A percentile compares a stretch with the other conserved stretches of the same genome.
Evolutionary conservation across 2,888 invertebrate species (phyloP).

Genomic region (Patella ulyssiponensis): DNA sequence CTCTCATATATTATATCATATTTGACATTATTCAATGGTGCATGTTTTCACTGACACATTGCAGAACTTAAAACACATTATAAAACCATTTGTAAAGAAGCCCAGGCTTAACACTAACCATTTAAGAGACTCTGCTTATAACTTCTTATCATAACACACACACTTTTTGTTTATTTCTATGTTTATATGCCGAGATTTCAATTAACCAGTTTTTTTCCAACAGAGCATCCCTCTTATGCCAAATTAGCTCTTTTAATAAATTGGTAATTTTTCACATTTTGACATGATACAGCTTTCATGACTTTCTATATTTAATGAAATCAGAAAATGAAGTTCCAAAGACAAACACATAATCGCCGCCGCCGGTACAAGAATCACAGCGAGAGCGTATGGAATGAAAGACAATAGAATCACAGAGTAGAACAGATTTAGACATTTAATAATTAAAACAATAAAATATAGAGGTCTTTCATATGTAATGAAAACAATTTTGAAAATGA

Average conservation of each 20-base stretch:
- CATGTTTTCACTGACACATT: not conserved
- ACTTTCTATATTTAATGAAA: not conserved
- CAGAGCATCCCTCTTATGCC: conserved; percentile 7
- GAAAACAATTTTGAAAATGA: not conserved
- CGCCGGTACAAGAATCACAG: not conserved
- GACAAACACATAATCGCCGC: too few species aligned
- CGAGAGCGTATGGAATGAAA: conserved; percentile 9
- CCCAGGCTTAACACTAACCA: not conserved
- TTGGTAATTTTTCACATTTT: conserved; percentile 7
- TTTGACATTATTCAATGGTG: not conserved
- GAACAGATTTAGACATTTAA: conserved; percentile 25
- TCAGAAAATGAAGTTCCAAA: too few species aligned
- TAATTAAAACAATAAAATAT: conserved; percentile 26
- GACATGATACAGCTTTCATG: conserved; percentile 1
- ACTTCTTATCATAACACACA: conserved; percentile 11
- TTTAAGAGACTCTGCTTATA: conserved; percentile 5
- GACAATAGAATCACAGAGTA: conserved; percentile 11
- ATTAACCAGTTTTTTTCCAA: conserved; percentile 4
- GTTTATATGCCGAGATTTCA: conserved; percentile 1
- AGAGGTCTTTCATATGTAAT: conserved; percentile 18
- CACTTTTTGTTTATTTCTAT: conserved; percentile 1
- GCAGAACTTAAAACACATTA: conserved; percentile 9
- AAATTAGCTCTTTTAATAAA: conserved; percentile 11
- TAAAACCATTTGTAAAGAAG: conserved; percentile 5
- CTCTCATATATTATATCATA: conserved; percentile 3